A percentile compares a stretch with the other conserved stretches of the same genome.
Evolutionary conservation across 1,140 invertebrate species (phyloP).

Genomic region (Trachymyrmex cornetzi): DNA sequence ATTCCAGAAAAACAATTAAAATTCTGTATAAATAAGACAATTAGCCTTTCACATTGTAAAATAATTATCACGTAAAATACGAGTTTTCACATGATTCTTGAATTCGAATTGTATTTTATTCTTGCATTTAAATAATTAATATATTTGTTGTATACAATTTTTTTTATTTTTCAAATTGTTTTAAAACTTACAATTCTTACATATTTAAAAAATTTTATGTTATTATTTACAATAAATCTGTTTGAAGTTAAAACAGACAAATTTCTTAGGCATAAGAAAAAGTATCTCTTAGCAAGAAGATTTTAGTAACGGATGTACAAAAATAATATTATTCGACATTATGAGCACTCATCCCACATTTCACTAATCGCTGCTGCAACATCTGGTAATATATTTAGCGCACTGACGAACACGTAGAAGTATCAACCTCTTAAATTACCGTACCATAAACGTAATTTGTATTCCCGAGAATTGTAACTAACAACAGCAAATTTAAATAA

Average conservation of each 20-base stretch:
- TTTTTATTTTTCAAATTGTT: not conserved
- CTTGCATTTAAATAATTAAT: not conserved
- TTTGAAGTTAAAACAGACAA: not conserved
- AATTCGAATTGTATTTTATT: not conserved
- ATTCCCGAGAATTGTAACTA: not conserved
- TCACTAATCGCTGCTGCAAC: constrained; percentile 25
- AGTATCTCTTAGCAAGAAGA: constrained; percentile 8
- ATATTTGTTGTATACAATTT: not conserved
- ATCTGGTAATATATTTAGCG: constrained; percentile 50
- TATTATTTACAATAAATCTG: not conserved
- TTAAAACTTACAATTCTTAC: not conserved
- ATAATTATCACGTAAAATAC: constrained; percentile 3
- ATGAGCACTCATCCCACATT: constrained; percentile 29
- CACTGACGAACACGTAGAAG: constrained; percentile 22
- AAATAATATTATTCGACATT: constrained; percentile 39
- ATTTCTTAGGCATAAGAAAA: not conserved
- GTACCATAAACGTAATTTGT: not conserved
- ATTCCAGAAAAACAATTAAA: constrained; percentile 33
- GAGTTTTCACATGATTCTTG: not conserved
- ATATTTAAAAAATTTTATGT: not conserved
- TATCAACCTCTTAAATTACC: constrained; percentile 37
- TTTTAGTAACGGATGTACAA: constrained; percentile 28
- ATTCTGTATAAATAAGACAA: constrained; percentile 27
- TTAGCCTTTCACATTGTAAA: constrained; percentile 11
- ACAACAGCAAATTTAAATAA: constrained; percentile 30